A percentile compares a stretch with the other conserved stretches of the same genome.
Evolutionary conservation across 2,888 invertebrate species (phyloP).

Genomic region (Ophion ventricosus): DNA sequence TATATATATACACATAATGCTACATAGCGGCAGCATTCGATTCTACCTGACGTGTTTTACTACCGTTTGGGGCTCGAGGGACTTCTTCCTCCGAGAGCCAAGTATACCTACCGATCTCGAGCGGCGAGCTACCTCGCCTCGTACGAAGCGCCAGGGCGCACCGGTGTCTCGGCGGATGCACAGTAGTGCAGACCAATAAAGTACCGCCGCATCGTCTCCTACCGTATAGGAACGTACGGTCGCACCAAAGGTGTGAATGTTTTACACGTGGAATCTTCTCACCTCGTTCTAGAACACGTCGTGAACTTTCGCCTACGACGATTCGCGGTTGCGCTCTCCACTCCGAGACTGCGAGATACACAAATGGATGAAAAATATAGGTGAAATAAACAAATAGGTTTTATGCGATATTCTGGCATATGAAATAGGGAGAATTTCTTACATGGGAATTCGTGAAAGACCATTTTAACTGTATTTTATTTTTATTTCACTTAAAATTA

Average conservation of each 20-base stretch:
- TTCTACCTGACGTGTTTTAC: slow-evolving; percentile 61
- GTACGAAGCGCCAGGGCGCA: slow-evolving; percentile 14
- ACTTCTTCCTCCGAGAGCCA: not conserved
- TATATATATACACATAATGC: not conserved
- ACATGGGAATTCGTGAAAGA: too few relatives aligned
- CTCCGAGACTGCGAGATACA: too few relatives aligned
- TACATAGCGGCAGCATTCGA: slow-evolving; percentile 34
- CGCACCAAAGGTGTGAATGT: slow-evolving; percentile 45
- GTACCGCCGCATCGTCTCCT: not conserved
- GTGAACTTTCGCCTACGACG: not conserved
- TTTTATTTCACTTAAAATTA: too few relatives aligned
- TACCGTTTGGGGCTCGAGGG: slow-evolving; percentile 52
- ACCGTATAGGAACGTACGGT: not conserved
- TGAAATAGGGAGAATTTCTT: not conserved
- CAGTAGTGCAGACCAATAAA: not conserved
- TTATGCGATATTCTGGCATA: not conserved
- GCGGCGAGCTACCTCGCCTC: not conserved
- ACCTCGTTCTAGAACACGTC: not conserved
- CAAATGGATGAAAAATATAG: too few relatives aligned
- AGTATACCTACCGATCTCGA: not conserved
- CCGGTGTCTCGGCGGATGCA: slow-evolving; percentile 3
- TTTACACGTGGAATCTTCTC: not conserved
- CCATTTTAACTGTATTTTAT: too few relatives aligned
- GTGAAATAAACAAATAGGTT: too few relatives aligned
- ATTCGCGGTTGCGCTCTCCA: too few relatives aligned